Evolutionary conservation across 2,797 vertebrate genomes (phyloP).

Genomic region (Liasis olivaceus): DNA sequence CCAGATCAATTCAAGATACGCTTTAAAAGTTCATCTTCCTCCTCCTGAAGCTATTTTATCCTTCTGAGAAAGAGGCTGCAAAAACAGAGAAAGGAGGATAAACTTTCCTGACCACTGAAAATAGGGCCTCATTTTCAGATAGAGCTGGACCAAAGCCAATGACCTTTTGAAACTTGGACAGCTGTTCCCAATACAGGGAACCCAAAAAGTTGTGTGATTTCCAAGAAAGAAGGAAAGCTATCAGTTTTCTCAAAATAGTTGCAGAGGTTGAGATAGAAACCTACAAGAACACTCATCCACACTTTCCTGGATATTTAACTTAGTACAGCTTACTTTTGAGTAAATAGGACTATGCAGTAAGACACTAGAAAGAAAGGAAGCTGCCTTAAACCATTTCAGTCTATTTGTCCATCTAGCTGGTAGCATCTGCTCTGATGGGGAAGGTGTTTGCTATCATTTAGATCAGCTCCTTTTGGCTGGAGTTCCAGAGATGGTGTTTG

Average conservation of each 20-base stretch:
- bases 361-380: background rate
- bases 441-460: background rate
- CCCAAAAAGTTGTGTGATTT: background rate
- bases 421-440: background rate
- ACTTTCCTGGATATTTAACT: background rate
- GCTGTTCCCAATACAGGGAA: background rate
- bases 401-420: background rate
- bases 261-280: background rate
- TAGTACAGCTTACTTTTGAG: background rate
- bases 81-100: background rate
- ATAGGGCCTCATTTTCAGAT: background rate
- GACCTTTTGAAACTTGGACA: background rate
- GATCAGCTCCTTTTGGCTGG: background rate
- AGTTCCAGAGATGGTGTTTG: background rate
- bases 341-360: background rate
- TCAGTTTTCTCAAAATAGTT: background rate
- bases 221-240: background rate
- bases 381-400: background rate
- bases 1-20: background rate
- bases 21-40: background rate
- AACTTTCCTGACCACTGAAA: background rate
- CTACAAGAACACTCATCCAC: background rate
- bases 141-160: too few species aligned
- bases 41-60: background rate
- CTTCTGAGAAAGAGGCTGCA: background rate